Conservation (phyloP, 2,113 vertebrate genomes). For the Notarius lentiginosus region DNA sequence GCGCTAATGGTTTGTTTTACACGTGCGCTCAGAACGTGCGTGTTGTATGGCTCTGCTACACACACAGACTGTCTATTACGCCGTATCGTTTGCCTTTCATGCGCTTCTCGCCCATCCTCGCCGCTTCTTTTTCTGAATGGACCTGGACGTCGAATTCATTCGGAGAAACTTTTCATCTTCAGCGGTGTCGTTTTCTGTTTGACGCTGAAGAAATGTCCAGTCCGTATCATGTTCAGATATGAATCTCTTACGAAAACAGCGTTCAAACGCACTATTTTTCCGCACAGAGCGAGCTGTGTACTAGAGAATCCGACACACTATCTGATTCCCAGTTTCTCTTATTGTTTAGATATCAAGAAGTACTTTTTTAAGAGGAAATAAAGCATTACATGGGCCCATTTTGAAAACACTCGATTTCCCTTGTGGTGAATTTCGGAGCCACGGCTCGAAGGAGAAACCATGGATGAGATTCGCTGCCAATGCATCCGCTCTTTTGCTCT, state of each 20-base stretch:
- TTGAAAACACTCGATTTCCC: constrained; percentile 45
- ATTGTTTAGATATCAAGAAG: constrained; percentile 40
- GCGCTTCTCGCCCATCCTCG: neutral
- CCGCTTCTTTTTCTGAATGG: neutral
- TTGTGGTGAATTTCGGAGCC: constrained; percentile 32
- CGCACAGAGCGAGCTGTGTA: neutral
- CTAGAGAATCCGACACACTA: constrained; percentile 8
- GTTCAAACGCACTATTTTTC: neutral
- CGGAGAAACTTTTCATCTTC: neutral
- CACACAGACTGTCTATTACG: neutral
- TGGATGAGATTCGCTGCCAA: constrained; percentile 37
- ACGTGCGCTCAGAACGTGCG: constrained; percentile 18
- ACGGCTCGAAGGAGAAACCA: constrained; percentile 32
- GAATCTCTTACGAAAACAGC: constrained; percentile 14
- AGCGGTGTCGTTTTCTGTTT: neutral
- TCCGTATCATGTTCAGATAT: constrained; percentile 2
- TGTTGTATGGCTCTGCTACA: neutral
- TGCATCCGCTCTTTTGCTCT: constrained; percentile 16
- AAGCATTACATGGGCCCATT: constrained; percentile 34
- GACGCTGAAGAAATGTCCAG: neutral
- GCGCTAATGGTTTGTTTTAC: constrained; percentile 46
- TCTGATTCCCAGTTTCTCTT: constrained; percentile 5
- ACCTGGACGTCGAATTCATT: neutral
- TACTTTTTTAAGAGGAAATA: constrained; percentile 48
- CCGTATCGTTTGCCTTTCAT: constrained; percentile 1